These are phyloP conservation scores for Graptemys geographica DNA, from an alignment of 2,797 vertebrate species.

Conservation along the genomic window DNA sequence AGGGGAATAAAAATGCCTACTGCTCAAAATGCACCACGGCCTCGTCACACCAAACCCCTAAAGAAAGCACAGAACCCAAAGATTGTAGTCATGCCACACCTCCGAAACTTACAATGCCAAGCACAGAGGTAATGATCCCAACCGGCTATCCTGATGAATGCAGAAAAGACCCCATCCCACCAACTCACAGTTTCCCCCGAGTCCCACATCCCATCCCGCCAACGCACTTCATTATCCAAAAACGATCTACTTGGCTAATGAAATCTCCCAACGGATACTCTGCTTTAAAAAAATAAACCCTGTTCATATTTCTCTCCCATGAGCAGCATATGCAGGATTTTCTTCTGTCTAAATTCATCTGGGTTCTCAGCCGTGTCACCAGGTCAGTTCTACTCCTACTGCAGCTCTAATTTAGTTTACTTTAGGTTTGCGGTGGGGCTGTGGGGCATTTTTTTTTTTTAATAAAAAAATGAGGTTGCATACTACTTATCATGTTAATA, in stretches of 20 bases:
- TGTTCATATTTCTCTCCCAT: conserved; percentile 3
- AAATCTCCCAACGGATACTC: not conserved
- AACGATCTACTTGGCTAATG: not conserved
- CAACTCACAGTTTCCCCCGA: not conserved
- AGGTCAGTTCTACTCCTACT: conserved; percentile 56
- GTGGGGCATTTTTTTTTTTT: conserved; percentile 40
- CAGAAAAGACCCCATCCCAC: not conserved
- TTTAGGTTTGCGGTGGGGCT: not conserved
- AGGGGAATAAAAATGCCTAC: not conserved
- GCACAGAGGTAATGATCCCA: not conserved
- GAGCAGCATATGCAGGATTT: conserved; percentile 24
- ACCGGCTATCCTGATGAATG: not conserved
- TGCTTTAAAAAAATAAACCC: not conserved
- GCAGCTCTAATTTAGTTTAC: conserved; percentile 51
- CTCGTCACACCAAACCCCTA: not conserved
- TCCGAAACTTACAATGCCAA: accelerated
- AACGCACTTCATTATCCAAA: not conserved
- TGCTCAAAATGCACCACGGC: accelerated
- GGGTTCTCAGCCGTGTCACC: conserved; percentile 57
- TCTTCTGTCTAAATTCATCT: conserved; percentile 47
- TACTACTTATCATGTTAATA: conserved; percentile 66
- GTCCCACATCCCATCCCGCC: not conserved
- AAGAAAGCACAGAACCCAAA: not conserved
- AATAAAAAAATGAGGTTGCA: conserved; percentile 70
- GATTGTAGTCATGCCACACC: not conserved